Percentiles rank a stretch among this genome's conserved stretches.
phyloP scores from a whole-genome alignment of 2,888 invertebrate genomes.

The Stenurella melanura region DNA sequence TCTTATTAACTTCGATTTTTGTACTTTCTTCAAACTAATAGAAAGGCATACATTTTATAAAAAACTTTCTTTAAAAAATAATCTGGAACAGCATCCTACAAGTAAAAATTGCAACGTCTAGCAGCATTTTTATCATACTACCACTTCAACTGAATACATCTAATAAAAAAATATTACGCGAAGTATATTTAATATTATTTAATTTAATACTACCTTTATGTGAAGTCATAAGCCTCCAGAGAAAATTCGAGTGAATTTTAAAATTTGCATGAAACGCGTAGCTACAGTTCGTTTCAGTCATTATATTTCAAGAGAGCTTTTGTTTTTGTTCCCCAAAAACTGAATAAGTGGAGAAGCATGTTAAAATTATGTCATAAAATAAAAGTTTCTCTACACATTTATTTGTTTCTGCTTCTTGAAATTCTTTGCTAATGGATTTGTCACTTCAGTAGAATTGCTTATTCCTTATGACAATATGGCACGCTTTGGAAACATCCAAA shows the following conservation, averaged over 20 bases:
- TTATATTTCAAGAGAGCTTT: conserved; percentile 35
- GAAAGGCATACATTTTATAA: no score
- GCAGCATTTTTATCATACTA: no score
- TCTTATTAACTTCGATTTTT: no score
- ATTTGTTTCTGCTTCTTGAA: conserved; percentile 36
- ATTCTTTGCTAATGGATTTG: conserved; percentile 37
- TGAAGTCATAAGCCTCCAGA: conserved; percentile 29
- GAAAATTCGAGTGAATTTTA: conserved; percentile 31
- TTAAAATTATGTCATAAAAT: conserved; percentile 39
- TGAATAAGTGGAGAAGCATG: conserved; percentile 38
- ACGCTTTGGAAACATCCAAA: neutral
- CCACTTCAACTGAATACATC: no score
- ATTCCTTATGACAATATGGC: conserved; percentile 1
- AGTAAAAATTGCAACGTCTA: no score
- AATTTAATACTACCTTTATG: conserved; percentile 7
- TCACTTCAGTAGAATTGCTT: conserved; percentile 22
- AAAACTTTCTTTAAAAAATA: no score
- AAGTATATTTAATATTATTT: neutral
- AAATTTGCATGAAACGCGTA: conserved; percentile 36
- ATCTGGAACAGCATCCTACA: no score
- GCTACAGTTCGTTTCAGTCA: conserved; percentile 36
- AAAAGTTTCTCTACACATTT: conserved; percentile 35
- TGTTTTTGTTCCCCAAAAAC: conserved; percentile 38
- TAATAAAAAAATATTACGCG: no score
- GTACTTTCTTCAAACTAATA: no score